phyloP scores from a whole-genome alignment of 2,888 invertebrate species.

The Drosophila pseudotakahashii region DNA sequence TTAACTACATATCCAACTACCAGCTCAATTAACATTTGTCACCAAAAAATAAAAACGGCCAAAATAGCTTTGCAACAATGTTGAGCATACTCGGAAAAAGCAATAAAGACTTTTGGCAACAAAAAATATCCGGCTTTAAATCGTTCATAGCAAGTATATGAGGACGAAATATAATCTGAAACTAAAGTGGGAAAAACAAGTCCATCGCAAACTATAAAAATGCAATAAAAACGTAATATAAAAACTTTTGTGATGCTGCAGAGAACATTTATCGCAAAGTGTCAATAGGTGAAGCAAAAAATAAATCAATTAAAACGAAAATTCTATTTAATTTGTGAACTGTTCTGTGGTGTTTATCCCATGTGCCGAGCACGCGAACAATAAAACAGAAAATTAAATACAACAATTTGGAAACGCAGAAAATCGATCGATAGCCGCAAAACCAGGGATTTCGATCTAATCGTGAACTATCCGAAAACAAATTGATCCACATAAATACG shows the following conservation, averaged over 20 bases:
- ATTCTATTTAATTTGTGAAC: constrained; percentile 23
- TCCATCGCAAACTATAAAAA: neutral
- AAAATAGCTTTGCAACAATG: constrained; percentile 47
- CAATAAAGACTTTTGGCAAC: constrained; percentile 48
- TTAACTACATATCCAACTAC: constrained; percentile 35
- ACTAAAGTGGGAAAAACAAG: neutral
- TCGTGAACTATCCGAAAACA: constrained; percentile 35
- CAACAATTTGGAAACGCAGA: constrained; percentile 18
- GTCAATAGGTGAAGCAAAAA: constrained; percentile 29
- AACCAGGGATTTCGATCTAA: constrained; percentile 33
- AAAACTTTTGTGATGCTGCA: neutral
- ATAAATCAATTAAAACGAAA: constrained; percentile 24
- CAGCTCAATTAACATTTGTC: constrained; percentile 29
- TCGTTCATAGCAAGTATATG: constrained; percentile 35
- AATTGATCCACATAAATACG: constrained; percentile 30
- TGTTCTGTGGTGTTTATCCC: constrained; percentile 32
- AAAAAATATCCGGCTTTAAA: constrained; percentile 15
- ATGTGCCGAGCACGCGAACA: constrained; percentile 19
- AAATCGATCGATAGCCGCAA: constrained; percentile 36
- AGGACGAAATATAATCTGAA: constrained; percentile 18
- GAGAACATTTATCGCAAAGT: constrained; percentile 28
- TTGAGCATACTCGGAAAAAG: constrained; percentile 37
- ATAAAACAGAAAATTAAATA: constrained; percentile 23
- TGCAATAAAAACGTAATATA: constrained; percentile 21
- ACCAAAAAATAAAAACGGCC: constrained; percentile 6